Evolutionary conservation across 2,797 vertebrate genomes (phyloP).

Genomic region (Neosilurus hyrtlii): DNA sequence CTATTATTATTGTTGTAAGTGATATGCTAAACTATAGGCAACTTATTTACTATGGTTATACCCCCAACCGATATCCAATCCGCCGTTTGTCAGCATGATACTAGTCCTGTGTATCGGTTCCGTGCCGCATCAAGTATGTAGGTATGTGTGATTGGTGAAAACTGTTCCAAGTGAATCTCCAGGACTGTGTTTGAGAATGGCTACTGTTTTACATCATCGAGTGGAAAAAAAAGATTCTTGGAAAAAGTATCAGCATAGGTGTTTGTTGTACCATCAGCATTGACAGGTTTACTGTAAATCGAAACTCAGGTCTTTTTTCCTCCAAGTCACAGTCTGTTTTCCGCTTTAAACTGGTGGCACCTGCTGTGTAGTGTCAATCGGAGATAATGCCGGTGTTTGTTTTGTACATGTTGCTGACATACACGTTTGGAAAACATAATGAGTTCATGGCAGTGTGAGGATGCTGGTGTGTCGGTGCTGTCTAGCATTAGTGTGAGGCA

Average conservation of each 20-base stretch:
- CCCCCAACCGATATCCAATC: neutral
- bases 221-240: neutral
- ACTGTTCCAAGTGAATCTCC: neutral
- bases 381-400: neutral
- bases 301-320: no score
- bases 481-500: neutral
- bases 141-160: no score
- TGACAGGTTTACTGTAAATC: conserved; percentile 2
- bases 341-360: neutral
- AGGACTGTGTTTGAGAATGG: neutral
- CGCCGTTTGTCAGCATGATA: neutral
- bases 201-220: neutral
- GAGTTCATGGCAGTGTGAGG: neutral
- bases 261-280: conserved; percentile 34
- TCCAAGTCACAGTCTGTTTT: neutral
- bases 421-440: neutral
- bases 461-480: neutral
- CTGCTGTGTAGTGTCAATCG: neutral
- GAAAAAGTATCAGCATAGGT: neutral
- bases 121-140: no score
- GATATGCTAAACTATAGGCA: no score
- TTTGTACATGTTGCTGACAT: conserved; percentile 6
- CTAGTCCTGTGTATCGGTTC: neutral
- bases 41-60: no score
- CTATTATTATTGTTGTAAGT: no score